Evolutionary conservation across 2,888 invertebrate genomes (phyloP).

Genomic region (Sarcophaga rosellei): DNA sequence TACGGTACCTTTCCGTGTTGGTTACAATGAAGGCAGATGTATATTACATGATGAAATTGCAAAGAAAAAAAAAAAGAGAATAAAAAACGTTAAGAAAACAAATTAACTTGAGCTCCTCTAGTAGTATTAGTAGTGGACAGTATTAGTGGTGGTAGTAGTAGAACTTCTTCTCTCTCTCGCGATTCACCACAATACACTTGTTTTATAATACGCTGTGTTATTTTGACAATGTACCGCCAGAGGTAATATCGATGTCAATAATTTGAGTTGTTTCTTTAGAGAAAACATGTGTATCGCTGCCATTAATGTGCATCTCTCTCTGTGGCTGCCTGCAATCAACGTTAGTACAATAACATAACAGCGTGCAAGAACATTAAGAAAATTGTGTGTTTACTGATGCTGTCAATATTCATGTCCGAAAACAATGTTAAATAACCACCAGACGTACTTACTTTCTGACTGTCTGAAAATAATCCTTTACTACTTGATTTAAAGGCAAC

Average conservation of each 20-base stretch:
- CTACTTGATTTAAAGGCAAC: constrained; percentile 13
- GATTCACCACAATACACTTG: neutral
- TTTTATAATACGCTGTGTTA: constrained; percentile 10
- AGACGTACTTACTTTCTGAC: neutral
- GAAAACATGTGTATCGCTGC: constrained; percentile 61
- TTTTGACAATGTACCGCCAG: constrained; percentile 51
- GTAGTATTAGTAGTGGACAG: too few species aligned
- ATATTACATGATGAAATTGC: neutral
- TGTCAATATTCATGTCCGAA: constrained; percentile 67
- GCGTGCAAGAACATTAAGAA: neutral
- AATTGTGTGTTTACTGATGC: constrained; percentile 58
- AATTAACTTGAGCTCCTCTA: constrained; percentile 48
- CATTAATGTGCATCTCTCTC: constrained; percentile 40
- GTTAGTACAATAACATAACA: neutral
- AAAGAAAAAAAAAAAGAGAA: neutral
- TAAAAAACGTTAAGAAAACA: constrained; percentile 22
- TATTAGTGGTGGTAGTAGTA: too few species aligned
- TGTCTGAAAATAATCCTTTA: neutral
- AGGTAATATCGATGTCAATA: constrained; percentile 66
- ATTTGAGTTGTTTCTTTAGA: constrained; percentile 56
- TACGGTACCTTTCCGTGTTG: constrained; percentile 9
- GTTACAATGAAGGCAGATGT: constrained; percentile 31
- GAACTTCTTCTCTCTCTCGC: neutral
- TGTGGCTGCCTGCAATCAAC: constrained; percentile 11
- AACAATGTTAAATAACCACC: constrained; percentile 53